These are phyloP conservation scores for Montipora capricornis DNA, from an alignment of 64 coral and sea anemone species.

Conservation along the genomic window DNA sequence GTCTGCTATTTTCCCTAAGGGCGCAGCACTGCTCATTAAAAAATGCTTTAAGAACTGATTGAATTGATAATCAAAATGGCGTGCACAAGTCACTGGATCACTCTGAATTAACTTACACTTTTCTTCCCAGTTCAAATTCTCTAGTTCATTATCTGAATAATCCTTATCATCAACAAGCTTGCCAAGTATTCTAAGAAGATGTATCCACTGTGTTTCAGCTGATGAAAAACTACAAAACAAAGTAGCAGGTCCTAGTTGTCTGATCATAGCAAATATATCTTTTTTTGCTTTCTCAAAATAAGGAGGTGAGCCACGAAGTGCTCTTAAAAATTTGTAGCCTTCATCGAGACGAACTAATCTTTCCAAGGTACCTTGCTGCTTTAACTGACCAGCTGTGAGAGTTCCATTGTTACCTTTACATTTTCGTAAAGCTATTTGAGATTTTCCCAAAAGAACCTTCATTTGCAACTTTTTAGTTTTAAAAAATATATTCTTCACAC, in stretches of 20 bases:
- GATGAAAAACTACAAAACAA: background rate
- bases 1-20: background rate
- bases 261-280: slow-evolving; percentile 63
- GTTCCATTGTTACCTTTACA: slow-evolving; percentile 56
- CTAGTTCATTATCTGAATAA: background rate
- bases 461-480: too few species aligned
- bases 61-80: slow-evolving; percentile 57
- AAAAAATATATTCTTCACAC: slow-evolving; percentile 57
- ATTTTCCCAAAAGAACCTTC: slow-evolving; percentile 29
- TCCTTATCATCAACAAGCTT: slow-evolving; percentile 7
- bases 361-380: slow-evolving; percentile 62
- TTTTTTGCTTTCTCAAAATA: slow-evolving; percentile 22
- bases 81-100: slow-evolving; percentile 47
- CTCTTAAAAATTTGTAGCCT: slow-evolving; percentile 48
- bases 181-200: too few species aligned
- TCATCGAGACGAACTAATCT: slow-evolving; percentile 60
- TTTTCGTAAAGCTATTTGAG: slow-evolving; percentile 62
- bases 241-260: background rate
- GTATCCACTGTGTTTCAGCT: slow-evolving; percentile 26
- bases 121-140: too few species aligned
- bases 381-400: slow-evolving; percentile 52
- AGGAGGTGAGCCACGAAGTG: slow-evolving; percentile 42
- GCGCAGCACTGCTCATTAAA: background rate
- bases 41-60: background rate
- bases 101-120: slow-evolving; percentile 45